Conservation (phyloP, 2,797 vertebrate species). For the Sarcophilus harrisii region DNA sequence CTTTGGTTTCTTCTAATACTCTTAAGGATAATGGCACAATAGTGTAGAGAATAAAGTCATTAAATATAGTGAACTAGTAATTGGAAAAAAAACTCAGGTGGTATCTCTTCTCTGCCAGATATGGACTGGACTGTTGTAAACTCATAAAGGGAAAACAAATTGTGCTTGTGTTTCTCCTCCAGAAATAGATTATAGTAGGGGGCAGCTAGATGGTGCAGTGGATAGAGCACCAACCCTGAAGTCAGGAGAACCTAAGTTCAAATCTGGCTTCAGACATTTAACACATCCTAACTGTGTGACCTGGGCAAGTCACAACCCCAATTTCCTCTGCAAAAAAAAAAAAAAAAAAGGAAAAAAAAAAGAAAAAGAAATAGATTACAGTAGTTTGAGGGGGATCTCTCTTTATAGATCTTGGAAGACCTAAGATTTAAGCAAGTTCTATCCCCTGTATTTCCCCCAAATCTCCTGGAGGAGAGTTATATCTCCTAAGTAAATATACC, state of each 20-base stretch:
- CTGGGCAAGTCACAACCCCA: no score
- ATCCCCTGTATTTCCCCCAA: no score
- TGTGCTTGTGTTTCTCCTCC: not conserved
- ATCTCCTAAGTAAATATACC: not conserved
- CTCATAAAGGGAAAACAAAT: not conserved
- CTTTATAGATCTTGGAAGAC: not conserved
- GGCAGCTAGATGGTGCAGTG: no score
- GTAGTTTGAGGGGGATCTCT: not conserved
- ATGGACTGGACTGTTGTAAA: not conserved
- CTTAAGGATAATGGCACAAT: not conserved
- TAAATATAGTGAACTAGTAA: not conserved
- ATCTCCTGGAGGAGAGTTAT: not conserved
- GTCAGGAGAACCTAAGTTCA: no score
- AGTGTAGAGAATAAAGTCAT: not conserved
- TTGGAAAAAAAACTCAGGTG: not conserved
- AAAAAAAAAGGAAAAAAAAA: no score
- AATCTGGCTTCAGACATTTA: no score
- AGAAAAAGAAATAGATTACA: not conserved
- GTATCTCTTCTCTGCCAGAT: not conserved
- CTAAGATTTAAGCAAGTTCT: not conserved
- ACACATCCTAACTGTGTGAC: no score
- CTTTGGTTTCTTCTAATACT: not conserved
- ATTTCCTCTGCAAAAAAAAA: no score
- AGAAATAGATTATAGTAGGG: not conserved
- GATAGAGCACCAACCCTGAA: no score